Evolutionary conservation across 2,888 invertebrate species (phyloP), one percentile per base, ranked within the genome.

Genomic region (Tanypteryx hageni): DNA sequence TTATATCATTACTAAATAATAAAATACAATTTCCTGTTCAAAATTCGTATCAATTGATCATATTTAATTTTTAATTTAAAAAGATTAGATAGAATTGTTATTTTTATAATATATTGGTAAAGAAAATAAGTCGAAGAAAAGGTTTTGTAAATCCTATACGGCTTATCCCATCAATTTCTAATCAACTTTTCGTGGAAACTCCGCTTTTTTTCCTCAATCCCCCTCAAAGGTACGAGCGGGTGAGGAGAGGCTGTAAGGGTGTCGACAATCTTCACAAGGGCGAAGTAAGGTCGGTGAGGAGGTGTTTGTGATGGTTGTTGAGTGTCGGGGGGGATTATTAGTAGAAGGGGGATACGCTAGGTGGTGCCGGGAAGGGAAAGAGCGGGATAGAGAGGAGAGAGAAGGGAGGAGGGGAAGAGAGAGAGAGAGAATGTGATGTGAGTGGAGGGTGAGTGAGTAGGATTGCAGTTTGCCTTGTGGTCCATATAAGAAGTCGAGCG

Each of bases 391-490:
- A 22, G 22, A 13, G 31, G 9, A 22, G 58, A 13, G 59, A 61
- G 22, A 9, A 22, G 76, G n/a, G 81, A 3, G 0, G 2, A 16
- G 13, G 82, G 0, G 44, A 4, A 3, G 16, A 13, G 82, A 14
- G 31, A 18, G 82, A 44, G 44, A 44, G 44, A 44, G 44, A 44
- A 44, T 44, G 44, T 44, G 44, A 44, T 44, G 44, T 44, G 44
- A 44, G 3, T 44, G 44, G 44, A 18, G 56, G n/a, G 83, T 11
- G 83, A 83, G n/a, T 56, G 89, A 89, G 64, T 89, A 89, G 89
- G 89, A 89, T 89, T 89, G 89, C 89, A 89, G 89, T 89, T 89
- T 89, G 89, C 89, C 89, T 89, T 89, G 89, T 89, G 89, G 89
- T 89, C 89, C 89, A 89, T 89, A 89, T 89, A 89, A 89, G 89